phyloP scores from a whole-genome alignment of 2,797 vertebrate species.

The Spondyliosoma cantharus region DNA sequence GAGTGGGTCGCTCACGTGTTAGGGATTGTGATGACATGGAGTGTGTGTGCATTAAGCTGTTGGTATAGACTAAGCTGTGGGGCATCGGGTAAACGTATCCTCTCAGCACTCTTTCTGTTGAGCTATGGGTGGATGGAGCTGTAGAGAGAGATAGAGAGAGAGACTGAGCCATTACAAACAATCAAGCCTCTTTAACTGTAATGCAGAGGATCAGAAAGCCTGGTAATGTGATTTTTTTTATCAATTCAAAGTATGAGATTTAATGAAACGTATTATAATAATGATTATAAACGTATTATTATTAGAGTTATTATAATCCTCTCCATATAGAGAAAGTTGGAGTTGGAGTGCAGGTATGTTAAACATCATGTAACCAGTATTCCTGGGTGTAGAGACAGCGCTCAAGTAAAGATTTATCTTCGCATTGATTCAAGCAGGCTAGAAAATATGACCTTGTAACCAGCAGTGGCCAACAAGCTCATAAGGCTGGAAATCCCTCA shows the following conservation, averaged over 20 bases:
- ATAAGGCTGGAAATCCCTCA: not conserved
- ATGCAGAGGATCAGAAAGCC: not conserved
- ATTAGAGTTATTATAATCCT: not conserved
- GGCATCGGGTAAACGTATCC: slow-evolving; percentile 52
- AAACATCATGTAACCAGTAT: not conserved
- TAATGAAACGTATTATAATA: not conserved
- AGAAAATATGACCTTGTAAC: not conserved
- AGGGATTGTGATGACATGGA: slow-evolving; percentile 52
- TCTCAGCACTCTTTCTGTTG: slow-evolving; percentile 45
- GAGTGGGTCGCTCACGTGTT: slow-evolving; percentile 61
- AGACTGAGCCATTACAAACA: slow-evolving; percentile 11
- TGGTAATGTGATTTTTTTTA: slow-evolving; percentile 6
- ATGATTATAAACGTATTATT: too few relatives aligned
- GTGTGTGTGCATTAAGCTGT: slow-evolving; percentile 64
- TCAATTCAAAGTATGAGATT: slow-evolving; percentile 1
- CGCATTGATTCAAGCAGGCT: not conserved
- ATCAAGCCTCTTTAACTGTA: not conserved
- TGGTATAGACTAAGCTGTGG: slow-evolving; percentile 59
- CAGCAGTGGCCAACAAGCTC: not conserved
- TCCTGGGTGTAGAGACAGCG: not conserved
- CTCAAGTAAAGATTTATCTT: not conserved
- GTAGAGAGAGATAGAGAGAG: not conserved
- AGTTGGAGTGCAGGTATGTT: not conserved
- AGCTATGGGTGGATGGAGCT: slow-evolving; percentile 41
- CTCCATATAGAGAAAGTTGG: not conserved